Conservation (phyloP, 92 coral and sea anemone species). For the Epizoanthus ramosus region DNA sequence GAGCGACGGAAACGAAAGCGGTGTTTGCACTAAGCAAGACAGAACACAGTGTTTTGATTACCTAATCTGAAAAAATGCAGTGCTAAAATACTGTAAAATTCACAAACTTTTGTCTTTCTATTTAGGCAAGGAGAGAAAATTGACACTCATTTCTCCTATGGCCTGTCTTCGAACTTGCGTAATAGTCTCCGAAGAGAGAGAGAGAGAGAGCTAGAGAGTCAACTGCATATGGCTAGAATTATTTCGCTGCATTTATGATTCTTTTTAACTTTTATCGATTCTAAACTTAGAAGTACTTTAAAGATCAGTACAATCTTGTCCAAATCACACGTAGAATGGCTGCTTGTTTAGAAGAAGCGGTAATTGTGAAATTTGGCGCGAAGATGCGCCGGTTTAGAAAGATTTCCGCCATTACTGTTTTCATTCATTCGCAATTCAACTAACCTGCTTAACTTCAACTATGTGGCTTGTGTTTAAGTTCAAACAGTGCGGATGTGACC, state of each 20-base stretch:
- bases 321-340: neutral
- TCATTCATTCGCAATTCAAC: slow-evolving; percentile 39
- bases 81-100: neutral
- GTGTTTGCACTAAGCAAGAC: slow-evolving; percentile 1
- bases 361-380: slow-evolving; percentile 45
- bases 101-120: neutral
- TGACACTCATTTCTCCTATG: neutral
- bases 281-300: slow-evolving; percentile 9
- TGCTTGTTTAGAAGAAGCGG: slow-evolving; percentile 30
- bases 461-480: slow-evolving; percentile 9
- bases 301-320: slow-evolving; percentile 1
- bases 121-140: neutral
- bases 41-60: neutral
- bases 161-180: slow-evolving; percentile 23
- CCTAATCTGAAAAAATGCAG: neutral
- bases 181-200: neutral
- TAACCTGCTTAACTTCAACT: neutral
- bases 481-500: slow-evolving; percentile 1
- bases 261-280: slow-evolving; percentile 9
- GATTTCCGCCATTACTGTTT: slow-evolving; percentile 45
- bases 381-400: slow-evolving; percentile 41
- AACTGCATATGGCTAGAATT: neutral
- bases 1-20: neutral
- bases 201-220: slow-evolving; percentile 12
- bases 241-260: slow-evolving; percentile 33